Conservation (phyloP, 1,140 invertebrate genomes). For the Dufourea novaeangliae region DNA sequence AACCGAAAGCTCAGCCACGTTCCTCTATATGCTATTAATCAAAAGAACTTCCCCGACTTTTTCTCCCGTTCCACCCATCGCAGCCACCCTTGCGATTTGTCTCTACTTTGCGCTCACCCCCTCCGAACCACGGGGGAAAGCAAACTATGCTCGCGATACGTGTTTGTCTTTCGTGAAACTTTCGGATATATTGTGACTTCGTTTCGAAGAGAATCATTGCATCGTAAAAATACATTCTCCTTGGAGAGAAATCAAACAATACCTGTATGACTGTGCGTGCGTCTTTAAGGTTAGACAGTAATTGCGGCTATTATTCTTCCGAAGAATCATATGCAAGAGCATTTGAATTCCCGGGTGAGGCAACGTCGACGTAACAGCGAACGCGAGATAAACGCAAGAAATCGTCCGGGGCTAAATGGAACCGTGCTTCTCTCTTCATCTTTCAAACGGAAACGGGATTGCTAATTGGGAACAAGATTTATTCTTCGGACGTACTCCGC, state of each 20-base stretch:
- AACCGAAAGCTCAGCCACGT: constrained; percentile 69
- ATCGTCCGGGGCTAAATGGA: background rate
- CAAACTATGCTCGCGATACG: constrained; percentile 7
- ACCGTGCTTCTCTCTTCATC: background rate
- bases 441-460: background rate
- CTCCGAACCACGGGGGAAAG: background rate
- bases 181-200: too few relatives aligned
- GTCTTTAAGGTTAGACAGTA: too few relatives aligned
- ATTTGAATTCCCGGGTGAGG: background rate
- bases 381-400: background rate
- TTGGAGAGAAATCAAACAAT: too few relatives aligned
- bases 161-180: too few relatives aligned
- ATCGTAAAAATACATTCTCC: too few relatives aligned
- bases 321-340: background rate
- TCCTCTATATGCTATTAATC: constrained; percentile 76
- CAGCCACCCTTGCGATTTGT: constrained; percentile 22
- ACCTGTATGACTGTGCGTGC: too few relatives aligned
- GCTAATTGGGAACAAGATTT: constrained; percentile 16
- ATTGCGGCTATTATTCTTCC: too few relatives aligned
- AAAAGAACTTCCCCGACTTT: constrained; percentile 70
- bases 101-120: constrained; percentile 22
- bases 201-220: too few relatives aligned
- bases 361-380: background rate
- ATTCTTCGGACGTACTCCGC: background rate
- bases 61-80: constrained; percentile 7